Evolutionary conservation across 1,140 invertebrate species (phyloP).

Genomic region (Tetragnatha versicolor): DNA sequence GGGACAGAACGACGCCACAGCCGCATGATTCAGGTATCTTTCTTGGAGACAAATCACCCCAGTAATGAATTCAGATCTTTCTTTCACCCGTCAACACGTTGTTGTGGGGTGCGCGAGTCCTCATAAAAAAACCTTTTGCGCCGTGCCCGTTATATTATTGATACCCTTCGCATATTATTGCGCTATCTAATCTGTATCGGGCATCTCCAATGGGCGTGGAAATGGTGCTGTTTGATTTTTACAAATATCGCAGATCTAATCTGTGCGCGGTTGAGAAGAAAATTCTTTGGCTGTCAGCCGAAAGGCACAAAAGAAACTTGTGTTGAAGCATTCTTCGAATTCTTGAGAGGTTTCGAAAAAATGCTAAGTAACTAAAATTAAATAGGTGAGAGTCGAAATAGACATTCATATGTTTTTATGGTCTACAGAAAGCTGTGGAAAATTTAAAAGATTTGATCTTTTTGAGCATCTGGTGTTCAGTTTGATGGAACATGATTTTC

Average conservation of each 20-base stretch:
- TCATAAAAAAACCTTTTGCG: not conserved
- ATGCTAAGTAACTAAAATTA: too few species aligned
- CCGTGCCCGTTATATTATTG: not conserved
- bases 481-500: too few species aligned
- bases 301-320: too few species aligned
- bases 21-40: slow-evolving; percentile 11
- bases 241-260: slow-evolving; percentile 1
- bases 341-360: too few species aligned
- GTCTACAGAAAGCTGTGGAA: too few species aligned
- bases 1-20: slow-evolving; percentile 6
- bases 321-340: too few species aligned
- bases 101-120: not conserved
- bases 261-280: not conserved
- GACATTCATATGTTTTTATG: too few species aligned
- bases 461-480: too few species aligned
- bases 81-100: slow-evolving; percentile 14
- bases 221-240: slow-evolving; percentile 9
- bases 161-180: not conserved
- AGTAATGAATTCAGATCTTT: slow-evolving; percentile 1
- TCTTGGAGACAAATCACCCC: slow-evolving; percentile 2
- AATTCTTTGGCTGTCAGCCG: not conserved
- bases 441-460: too few species aligned
- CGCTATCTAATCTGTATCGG: not conserved
- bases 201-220: not conserved
- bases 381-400: too few species aligned